phyloP scores from a whole-genome alignment of 2,797 vertebrate species.

The Picus viridis region DNA sequence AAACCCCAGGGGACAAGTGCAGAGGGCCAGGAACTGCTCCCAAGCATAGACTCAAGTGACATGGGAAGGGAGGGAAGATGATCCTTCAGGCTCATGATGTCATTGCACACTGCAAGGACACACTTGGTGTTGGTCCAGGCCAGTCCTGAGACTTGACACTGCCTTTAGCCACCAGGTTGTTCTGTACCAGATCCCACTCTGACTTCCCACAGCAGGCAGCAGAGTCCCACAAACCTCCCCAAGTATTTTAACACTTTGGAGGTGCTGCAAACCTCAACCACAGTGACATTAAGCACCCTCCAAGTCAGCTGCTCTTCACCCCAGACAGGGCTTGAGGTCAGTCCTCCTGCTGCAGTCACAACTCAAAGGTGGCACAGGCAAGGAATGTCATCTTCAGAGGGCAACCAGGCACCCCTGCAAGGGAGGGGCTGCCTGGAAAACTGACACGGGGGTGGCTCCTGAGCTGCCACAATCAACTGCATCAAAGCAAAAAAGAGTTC shows the following conservation, averaged over 20 bases:
- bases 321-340: background rate
- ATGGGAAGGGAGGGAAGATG: no score
- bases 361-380: background rate
- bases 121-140: background rate
- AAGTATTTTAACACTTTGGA: fast-evolving
- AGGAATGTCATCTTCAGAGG: background rate
- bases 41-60: background rate
- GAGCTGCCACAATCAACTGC: background rate
- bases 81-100: background rate
- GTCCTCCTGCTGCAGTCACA: background rate
- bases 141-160: background rate
- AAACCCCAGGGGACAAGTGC: background rate
- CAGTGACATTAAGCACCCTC: no score
- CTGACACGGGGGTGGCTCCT: background rate
- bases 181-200: background rate
- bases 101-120: background rate
- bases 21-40: background rate
- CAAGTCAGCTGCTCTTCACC: background rate
- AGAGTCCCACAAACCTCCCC: background rate
- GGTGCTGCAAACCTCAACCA: background rate
- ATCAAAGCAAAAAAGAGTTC: background rate
- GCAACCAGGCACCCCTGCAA: background rate
- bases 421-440: background rate
- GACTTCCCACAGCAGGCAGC: background rate
- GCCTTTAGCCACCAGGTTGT: background rate